Conservation (phyloP, 2,888 invertebrate genomes). For the Nasonia oneida region DNA sequence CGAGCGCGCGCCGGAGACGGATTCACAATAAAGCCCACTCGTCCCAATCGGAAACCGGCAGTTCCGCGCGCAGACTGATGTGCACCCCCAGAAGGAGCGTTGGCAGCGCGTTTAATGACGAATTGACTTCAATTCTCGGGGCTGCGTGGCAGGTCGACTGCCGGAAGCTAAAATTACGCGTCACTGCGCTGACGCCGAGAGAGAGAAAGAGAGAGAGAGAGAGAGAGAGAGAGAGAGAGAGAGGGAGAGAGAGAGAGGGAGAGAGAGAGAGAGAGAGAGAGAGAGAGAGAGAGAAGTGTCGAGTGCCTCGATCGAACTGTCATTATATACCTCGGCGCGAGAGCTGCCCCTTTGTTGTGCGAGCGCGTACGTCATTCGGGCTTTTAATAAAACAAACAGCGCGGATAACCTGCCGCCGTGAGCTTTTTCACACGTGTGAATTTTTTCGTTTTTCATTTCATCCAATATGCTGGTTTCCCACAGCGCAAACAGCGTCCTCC, state of each 20-base stretch:
- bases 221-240: neutral
- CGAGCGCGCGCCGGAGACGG: slow-evolving; percentile 39
- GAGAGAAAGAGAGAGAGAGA: too few species aligned
- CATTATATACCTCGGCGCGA: slow-evolving; percentile 29
- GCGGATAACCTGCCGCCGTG: neutral
- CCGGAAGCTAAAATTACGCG: slow-evolving; percentile 58
- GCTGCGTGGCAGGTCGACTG: slow-evolving; percentile 55
- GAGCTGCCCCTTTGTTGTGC: slow-evolving; percentile 23
- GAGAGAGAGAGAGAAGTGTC: neutral
- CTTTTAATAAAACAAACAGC: slow-evolving; percentile 43
- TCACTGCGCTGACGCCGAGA: neutral
- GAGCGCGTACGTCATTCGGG: slow-evolving; percentile 35
- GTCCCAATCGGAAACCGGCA: slow-evolving; percentile 66
- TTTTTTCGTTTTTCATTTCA: neutral
- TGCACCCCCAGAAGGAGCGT: neutral
- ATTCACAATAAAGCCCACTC: slow-evolving; percentile 45
- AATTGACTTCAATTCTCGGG: slow-evolving; percentile 58
- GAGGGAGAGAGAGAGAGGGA: too few species aligned
- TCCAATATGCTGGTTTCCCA: neutral
- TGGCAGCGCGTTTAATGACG: slow-evolving; percentile 53
- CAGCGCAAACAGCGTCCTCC: neutral
- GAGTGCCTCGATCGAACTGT: slow-evolving; percentile 57
- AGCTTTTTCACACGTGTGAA: neutral
- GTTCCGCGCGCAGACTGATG: slow-evolving; percentile 52
- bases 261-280: too few species aligned